Base-by-base conservation (phyloP, 2,888 invertebrate species). In the Oeneis ivallda region DNA sequence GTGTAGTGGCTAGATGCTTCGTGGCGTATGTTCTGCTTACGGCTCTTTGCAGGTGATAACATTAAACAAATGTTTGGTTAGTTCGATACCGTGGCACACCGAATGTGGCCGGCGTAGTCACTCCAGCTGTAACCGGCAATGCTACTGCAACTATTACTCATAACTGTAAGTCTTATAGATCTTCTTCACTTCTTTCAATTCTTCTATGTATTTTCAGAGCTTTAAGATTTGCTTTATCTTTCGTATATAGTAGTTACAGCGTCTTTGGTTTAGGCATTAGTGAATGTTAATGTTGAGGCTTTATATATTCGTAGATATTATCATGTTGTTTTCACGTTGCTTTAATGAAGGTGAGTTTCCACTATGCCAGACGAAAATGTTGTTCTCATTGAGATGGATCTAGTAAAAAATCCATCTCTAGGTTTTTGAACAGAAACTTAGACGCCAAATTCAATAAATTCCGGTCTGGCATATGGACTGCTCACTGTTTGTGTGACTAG, bases 21-120 rank as follows among this genome's bases (percentile, higher is more conserved):
- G 79, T 80, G 78, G 85, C 86, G 82, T 84, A 83, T 85, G 82
- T 82, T 87, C 78, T 82, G 88, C 89, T 89, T 86, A 79, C 77
- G 80, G 85, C 87, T 85, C 81, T 85, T 89, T 89, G 80, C 90
- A 92, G 89, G 89, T 90, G 90, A 91, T 92, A 90, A 92, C 86
- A 91, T 88, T 79, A 90, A 90, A 86, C 84, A 86, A 90, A 90
- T 92, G 88, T 91, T 91, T 89, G 86, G 84, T 88, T 92, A 92
- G 92, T 91, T 88, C 92, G 92, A 74, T 92, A 92, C 85, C 88
- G 89, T 73, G 89, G 85, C 75, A 79, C 89, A 72, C 81, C 84
- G 68, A 76, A 79, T 72, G 75, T 81, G 78, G 74, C 76, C 76
- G 80, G 77, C 76, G 39, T 56, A 41, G 74, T 73, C 70, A 70